Base-by-base conservation (phyloP, 92 coral and sea anemone genomes). In the Palythoa grandis region DNA sequence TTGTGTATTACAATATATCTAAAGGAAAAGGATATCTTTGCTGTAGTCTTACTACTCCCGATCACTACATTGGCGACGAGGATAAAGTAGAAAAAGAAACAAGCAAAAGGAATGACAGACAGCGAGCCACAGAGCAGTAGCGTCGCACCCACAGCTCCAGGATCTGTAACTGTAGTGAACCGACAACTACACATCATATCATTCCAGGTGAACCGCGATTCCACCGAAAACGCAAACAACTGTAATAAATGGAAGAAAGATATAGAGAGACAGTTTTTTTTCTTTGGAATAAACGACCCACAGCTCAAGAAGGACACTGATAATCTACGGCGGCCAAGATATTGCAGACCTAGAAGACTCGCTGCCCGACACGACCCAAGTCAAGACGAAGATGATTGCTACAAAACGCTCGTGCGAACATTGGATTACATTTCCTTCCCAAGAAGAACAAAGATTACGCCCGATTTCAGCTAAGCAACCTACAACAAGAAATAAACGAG, bases 281-380 rank as follows among this genome's bases (percentile, higher is more conserved):
- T 89, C 61, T 86, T 85, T 54, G 87, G 89, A 16, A 79, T 89
- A 12, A 60, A 25, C 5, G 87, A 79, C 53, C 87, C 87, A 20
- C 70, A 74, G 15, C 29, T 68, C 47, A 84, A 85, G 79, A 80
- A 83, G 17, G 87, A 86, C 17, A 29, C 76, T 84, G 40, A 85
- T 91, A 13, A 88, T 88, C 69, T 88, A 88, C 53, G 88, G 87
- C 11, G 94, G 94, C 48, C 38, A 86, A 24, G 61, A 76, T 35
- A 79, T 88, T 11, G 89, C 89, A 43, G 87, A n/a, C n/a, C n/a
- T n/a, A n/a, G n/a, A n/a, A n/a, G n/a, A n/a, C n/a, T n/a, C n/a
- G n/a, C n/a, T n/a, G 85, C 87, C 87, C 74, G 88, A 90, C 13
- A 43, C 70, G 39, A 39, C n/a, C n/a, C 85, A 16, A 40, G 74